These are phyloP conservation scores for Acanthornis magna DNA, from an alignment of 2,797 vertebrate genomes.

Conservation along the genomic window DNA sequence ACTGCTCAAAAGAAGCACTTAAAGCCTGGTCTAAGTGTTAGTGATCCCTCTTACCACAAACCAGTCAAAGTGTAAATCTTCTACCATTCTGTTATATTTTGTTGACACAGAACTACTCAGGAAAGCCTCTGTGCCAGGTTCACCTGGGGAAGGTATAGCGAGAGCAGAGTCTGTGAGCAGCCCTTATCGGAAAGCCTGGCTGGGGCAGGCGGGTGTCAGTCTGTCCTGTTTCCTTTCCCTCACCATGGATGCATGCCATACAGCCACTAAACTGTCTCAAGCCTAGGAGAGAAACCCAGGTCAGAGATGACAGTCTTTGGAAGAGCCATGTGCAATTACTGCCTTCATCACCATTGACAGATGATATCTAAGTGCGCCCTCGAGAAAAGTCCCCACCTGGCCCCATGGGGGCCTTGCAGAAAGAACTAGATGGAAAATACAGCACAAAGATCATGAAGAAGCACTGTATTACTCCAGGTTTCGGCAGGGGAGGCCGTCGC, in stretches of 20 bases:
- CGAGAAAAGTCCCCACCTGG: background rate
- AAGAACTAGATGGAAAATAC: background rate
- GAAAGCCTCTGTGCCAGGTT: background rate
- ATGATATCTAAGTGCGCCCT: background rate
- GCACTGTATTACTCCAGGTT: fast-evolving
- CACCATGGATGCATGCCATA: fast-evolving
- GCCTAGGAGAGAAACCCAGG: background rate
- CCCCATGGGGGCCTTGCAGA: background rate
- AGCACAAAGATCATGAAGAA: background rate
- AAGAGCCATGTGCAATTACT: background rate
- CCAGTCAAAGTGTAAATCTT: background rate
- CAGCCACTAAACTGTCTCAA: background rate
- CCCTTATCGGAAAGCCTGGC: background rate
- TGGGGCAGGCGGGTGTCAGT: background rate
- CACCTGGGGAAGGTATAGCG: background rate
- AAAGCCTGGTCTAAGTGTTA: background rate
- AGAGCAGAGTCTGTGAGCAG: background rate
- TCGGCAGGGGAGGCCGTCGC: background rate
- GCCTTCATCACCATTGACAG: background rate
- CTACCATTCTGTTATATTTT: fast-evolving
- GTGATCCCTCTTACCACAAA: background rate
- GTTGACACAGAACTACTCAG: background rate
- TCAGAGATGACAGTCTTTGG: background rate
- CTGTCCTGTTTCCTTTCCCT: background rate
- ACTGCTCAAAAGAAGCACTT: background rate